These are phyloP conservation scores for Poicephalus meyeri DNA, from an alignment of 2,113 vertebrate genomes.

Conservation along the genomic window DNA sequence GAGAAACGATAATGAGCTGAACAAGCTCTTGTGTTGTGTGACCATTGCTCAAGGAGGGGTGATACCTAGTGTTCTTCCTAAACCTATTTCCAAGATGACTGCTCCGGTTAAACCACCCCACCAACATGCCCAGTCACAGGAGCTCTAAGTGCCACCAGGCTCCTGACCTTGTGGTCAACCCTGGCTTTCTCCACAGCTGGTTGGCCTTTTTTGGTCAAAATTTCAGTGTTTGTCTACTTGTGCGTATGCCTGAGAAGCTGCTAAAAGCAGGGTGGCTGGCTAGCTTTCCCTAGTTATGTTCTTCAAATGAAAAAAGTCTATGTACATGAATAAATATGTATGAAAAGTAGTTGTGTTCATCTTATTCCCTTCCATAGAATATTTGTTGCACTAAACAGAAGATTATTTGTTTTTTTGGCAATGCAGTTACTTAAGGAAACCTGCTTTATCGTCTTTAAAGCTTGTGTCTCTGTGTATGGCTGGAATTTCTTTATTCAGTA, in stretches of 20 bases:
- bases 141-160: not conserved
- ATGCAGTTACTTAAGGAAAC: not conserved
- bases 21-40: slow-evolving; percentile 73
- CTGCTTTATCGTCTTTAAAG: not conserved
- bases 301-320: not conserved
- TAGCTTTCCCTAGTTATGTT: not conserved
- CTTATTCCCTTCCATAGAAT: not conserved
- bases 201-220: not conserved
- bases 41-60: slow-evolving; percentile 78
- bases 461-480: not conserved
- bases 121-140: not conserved
- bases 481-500: not conserved
- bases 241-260: not conserved
- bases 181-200: not conserved
- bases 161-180: not conserved
- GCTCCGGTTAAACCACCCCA: rapidly evolving
- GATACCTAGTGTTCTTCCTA: slow-evolving; percentile 72
- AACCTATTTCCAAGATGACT: slow-evolving; percentile 73
- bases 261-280: not conserved
- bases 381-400: not conserved
- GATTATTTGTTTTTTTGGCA: not conserved
- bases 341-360: not conserved
- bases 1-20: slow-evolving; percentile 79
- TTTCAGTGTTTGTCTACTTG: not conserved
- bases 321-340: not conserved